Base-by-base conservation (phyloP, 2,888 invertebrate genomes). In the Nemotelus nigrinus region DNA sequence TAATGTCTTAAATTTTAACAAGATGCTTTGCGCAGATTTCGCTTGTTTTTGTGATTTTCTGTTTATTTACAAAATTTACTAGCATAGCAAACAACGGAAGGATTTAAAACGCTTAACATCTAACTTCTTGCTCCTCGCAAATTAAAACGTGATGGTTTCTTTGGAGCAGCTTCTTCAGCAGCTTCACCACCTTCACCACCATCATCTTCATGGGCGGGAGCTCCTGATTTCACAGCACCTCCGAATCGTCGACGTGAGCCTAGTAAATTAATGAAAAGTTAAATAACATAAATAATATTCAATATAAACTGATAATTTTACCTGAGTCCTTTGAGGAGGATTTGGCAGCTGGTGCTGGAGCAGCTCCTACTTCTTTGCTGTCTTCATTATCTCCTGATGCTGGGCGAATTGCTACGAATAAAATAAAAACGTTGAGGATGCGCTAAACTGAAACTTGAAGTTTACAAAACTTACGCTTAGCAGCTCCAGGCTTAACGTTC, bases 401-500 rank as follows among this genome's bases (percentile, higher is more conserved):
- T 63, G 82, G 50, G 45, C 58, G 68, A 50, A 63, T 6, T 47
- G 76, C 65, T 65, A 25, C 5, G 3, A 5, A 25, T 47, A 71
- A 57, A 70, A 10, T 2, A 43, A 3, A 60, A 70, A 10, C 7
- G 3, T 63, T 43, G 25, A 25, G 25, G 25, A 25, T 25, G 25
- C 25, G 25, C 25, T 25, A 25, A 25, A 71, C 60, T 4, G 39
- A 67, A 10, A 4, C 53, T 47, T 41, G 25, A 41, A 48, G 55
- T 65, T 55, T 10, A 3, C 55, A 44, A n/a, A 44, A 67, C 57
- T 55, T 78, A 81, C 81, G 80, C 77, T 81, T 81, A 41, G 67
- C 50, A 44, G 85, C 86, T 88, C 90, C 91, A 89, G 89, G 90
- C 80, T 91, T 91, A 39, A 89, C 92, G 84, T 93, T 92, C 79